phyloP scores from a whole-genome alignment of 1,140 invertebrate species.

The Tetragonula clypearis region DNA sequence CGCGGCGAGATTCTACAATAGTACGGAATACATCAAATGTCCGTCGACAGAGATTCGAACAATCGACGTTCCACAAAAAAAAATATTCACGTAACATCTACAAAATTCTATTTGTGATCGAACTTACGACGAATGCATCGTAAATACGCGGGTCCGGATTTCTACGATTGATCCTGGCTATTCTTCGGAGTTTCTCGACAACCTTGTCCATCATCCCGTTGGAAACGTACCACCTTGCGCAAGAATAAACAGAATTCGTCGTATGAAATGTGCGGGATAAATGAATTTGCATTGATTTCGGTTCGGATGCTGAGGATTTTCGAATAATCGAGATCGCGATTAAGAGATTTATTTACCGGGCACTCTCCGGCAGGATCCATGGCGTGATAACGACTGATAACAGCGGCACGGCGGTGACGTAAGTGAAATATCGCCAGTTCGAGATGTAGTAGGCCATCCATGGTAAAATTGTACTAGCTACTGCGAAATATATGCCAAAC shows the following conservation, averaged over 20 bases:
- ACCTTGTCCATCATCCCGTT: conserved; percentile 76
- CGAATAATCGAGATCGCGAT: background rate
- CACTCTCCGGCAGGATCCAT: conserved; percentile 80
- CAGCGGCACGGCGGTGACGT: conserved; percentile 73
- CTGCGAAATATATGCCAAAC: conserved; percentile 77
- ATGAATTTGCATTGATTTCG: background rate
- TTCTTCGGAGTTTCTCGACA: conserved; percentile 74
- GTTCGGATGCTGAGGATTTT: background rate
- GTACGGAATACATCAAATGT: background rate
- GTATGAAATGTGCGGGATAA: background rate
- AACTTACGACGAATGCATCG: conserved; percentile 72
- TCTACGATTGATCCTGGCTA: conserved; percentile 73
- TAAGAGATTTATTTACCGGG: conserved; percentile 67
- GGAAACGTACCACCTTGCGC: conserved; percentile 77
- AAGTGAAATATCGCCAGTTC: conserved; percentile 76
- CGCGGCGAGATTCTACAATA: no score
- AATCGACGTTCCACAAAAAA: background rate
- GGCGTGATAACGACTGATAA: conserved; percentile 74
- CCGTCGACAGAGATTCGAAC: background rate
- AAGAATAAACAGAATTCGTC: conserved; percentile 1
- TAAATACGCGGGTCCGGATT: conserved; percentile 72
- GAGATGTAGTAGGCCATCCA: conserved; percentile 79
- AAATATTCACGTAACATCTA: background rate
- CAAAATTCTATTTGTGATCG: background rate
- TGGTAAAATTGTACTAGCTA: conserved; percentile 75